Percentiles rank a stretch among this genome's conserved stretches.
These are phyloP conservation scores for Podilymbus podiceps DNA, from an alignment of 2,113 vertebrate genomes.

Conservation along the genomic window DNA sequence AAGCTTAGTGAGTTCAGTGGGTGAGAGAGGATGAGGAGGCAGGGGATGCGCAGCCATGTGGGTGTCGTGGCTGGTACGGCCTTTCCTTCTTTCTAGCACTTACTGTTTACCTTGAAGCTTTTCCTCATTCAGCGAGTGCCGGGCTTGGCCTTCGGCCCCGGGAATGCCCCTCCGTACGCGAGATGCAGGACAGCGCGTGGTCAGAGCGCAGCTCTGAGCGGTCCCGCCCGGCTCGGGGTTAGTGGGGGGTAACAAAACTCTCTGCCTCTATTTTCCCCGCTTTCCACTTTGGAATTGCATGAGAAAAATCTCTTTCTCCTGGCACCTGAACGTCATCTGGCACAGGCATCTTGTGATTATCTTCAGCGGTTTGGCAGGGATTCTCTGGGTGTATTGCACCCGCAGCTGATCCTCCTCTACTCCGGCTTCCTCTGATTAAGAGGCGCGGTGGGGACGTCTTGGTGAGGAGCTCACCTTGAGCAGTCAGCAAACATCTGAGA, in stretches of 20 bases:
- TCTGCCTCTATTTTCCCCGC: background rate
- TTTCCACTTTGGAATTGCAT: too few relatives aligned
- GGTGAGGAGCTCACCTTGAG: background rate
- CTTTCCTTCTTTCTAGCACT: background rate
- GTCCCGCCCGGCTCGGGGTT: background rate
- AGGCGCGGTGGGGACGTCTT: too few relatives aligned
- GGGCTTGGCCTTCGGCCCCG: background rate
- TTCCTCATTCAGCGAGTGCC: background rate
- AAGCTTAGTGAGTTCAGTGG: background rate
- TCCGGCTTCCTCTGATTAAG: background rate
- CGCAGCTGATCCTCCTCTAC: background rate
- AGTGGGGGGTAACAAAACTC: background rate
- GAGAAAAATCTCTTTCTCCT: background rate
- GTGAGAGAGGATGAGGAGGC: background rate
- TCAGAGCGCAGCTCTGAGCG: background rate
- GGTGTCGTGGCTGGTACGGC: accelerated
- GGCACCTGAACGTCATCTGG: background rate
- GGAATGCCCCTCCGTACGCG: background rate
- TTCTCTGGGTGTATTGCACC: background rate
- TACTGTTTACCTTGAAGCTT: background rate
- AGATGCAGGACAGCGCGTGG: too few relatives aligned
- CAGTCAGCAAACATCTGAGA: background rate
- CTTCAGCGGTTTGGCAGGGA: background rate
- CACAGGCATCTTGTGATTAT: too few relatives aligned
- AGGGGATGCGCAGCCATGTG: background rate